Evolutionary conservation across 1,140 invertebrate genomes (phyloP), one percentile per base, ranked within the genome.

Genomic region (Harpegnathos saltator): DNA sequence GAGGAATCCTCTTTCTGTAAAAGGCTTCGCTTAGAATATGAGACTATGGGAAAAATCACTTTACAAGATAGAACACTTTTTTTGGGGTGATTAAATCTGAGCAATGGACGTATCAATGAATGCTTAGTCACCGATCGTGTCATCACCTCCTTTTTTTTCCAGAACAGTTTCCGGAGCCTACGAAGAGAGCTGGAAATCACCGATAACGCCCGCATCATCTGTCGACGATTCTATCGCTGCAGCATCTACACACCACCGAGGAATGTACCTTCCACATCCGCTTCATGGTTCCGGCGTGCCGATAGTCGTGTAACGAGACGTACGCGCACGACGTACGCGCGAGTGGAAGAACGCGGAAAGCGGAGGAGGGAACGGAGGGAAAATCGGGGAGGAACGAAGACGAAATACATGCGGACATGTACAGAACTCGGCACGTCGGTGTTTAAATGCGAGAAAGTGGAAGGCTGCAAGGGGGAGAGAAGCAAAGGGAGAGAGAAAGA

Each of bases 381-480:
- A 74, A 74, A 82, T 69, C 38, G 14, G 24, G 22, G 1, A 4
- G 38, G 5, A 82, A 33, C 26, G 17, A 24, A 58, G 29, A 38
- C 44, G 22, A 61, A 82, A 74, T 74, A 73, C 12, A 26, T 44
- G 58, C 33, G 26, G 52, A 58, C 65, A 24, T 69, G 44, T 33
- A 69, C n/a, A 11, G 54, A 19, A 71, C 22, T 54, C 50, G 33
- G 33, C 24, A 80, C 58, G 29, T 68, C 74, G 59, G 75, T 80
- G 58, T 80, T 80, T 80, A 80, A 80, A 59, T 38, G 58, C 14
- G 38, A 48, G 29, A 26, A 80, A 38, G 75, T 69, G 71, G n/a
- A 44, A 44, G 38, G 38, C 38, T n/a, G n/a, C n/a, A 33, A 7
- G 33, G 11, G 38, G 38, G 38, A 9, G 38, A 44, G 9, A 44